Base-by-base conservation (phyloP, 2,797 vertebrate species). In the Pangasius larnaudii region DNA sequence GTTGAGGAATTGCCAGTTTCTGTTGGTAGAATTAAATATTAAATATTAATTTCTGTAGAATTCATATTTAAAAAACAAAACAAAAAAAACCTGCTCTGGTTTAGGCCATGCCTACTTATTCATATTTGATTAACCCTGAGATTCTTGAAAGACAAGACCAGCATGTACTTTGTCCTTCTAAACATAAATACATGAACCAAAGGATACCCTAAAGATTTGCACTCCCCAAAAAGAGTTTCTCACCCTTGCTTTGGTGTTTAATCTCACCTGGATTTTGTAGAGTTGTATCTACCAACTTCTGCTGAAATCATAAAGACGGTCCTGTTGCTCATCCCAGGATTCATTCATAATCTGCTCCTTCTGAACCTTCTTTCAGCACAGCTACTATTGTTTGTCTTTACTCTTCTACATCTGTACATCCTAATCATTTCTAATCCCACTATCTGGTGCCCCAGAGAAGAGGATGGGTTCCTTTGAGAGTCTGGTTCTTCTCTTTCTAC, bases 31-130 rank as follows among this genome's bases (percentile, higher is more conserved):
- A 42, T 42, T 42, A 42, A 42, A 42, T 42, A 42, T 5, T 5
- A 42, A 42, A 42, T 42, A 6, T 42, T 42, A 42, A 42, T 5
- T 42, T 42, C 39, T 42, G 6, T 42, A 72, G 18, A 72, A 10
- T 22, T 19, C 4, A 22, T 72, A 42, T 42, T 72, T 11, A 22
- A 74, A 69, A 36, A 18, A 67, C 14, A 67, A 65, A 22, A 36
- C 42, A 24, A 5, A 10, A 3, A 39, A 39, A 39, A 3, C 2
- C 10, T 0, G 1, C 6, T 30, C 11, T 27, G 0, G 1, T 46
- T 46, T 74, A 46, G 24, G 71, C 42, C 27, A 77, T 3, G 24
- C n/a, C 49, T 30, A 58, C 77, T 58, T 59, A 56, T 75, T 51
- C 27, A 16, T 51, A 53, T 30, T n/a, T 18, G 6, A 51, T 46